These are phyloP conservation scores for Scotopteryx bipunctaria DNA, from an alignment of 2,888 invertebrate species.

Conservation along the genomic window DNA sequence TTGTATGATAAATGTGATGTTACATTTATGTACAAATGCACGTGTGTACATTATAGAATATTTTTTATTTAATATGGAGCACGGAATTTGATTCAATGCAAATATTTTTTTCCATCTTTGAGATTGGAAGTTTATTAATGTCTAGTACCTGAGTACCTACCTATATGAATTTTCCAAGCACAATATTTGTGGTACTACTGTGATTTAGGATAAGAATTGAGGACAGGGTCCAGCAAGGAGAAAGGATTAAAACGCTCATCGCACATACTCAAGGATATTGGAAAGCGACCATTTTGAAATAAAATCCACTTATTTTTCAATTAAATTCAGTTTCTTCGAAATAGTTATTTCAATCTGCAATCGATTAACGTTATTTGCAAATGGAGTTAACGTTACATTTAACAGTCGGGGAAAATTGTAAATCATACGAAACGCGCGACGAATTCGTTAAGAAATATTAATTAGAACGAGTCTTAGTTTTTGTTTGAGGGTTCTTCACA, in stretches of 20 bases:
- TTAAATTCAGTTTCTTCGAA: background rate
- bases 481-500: conserved; percentile 11
- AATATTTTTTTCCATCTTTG: conserved; percentile 7
- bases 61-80: conserved; percentile 22
- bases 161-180: too few species aligned
- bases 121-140: too few species aligned
- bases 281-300: too few species aligned
- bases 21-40: conserved; percentile 16
- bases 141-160: too few species aligned
- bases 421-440: conserved; percentile 29
- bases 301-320: background rate
- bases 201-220: too few species aligned
- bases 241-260: too few species aligned
- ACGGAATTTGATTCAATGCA: conserved; percentile 3
- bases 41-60: conserved; percentile 17
- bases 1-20: conserved; percentile 17
- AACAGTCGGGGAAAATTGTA: conserved; percentile 33
- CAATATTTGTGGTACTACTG: too few species aligned
- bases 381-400: conserved; percentile 36
- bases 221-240: too few species aligned
- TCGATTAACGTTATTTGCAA: conserved; percentile 25
- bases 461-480: background rate
- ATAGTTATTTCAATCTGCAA: conserved; percentile 3
- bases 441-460: conserved; percentile 24
- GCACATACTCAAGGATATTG: too few species aligned